Percentiles rank a stretch among this genome's conserved stretches.
Conservation (phyloP, 1,140 invertebrate species). For the Helicoverpa armigera region DNA sequence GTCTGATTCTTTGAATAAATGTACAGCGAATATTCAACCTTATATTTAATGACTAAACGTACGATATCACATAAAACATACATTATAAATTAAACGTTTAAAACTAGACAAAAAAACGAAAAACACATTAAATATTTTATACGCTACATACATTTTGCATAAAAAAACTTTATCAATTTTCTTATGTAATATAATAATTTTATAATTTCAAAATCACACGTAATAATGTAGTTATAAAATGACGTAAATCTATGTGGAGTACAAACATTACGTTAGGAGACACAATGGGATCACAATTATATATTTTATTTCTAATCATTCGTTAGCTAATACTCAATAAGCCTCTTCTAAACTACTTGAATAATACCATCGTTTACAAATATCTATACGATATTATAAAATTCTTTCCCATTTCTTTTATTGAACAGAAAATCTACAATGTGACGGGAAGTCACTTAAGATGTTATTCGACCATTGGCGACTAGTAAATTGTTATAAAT, state of each 20-base stretch:
- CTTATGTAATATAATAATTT: not conserved
- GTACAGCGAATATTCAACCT: slow-evolving; percentile 53
- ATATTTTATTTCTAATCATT: slow-evolving; percentile 41
- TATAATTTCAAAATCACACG: slow-evolving; percentile 14
- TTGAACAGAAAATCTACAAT: slow-evolving; percentile 16
- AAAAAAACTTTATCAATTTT: not conserved
- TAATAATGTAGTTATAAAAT: slow-evolving; percentile 30
- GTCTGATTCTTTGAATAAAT: slow-evolving; percentile 61
- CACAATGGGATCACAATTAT: slow-evolving; percentile 58
- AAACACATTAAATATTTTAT: too few relatives aligned
- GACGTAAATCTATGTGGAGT: slow-evolving; percentile 30
- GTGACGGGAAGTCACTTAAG: not conserved
- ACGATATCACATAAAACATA: slow-evolving; percentile 27
- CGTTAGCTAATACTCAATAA: slow-evolving; percentile 47
- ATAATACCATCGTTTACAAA: slow-evolving; percentile 38
- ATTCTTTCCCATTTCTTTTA: slow-evolving; percentile 20
- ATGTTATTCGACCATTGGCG: not conserved
- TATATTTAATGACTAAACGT: slow-evolving; percentile 27
- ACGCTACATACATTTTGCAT: not conserved
- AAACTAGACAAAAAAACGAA: too few relatives aligned
- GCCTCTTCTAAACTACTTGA: slow-evolving; percentile 31
- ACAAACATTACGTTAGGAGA: slow-evolving; percentile 52
- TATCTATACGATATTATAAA: slow-evolving; percentile 38
- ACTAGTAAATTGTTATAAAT: not conserved
- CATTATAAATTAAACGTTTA: too few relatives aligned